Base-by-base conservation (phyloP, 2,888 invertebrate species). In the Caradrina kadenii region DNA sequence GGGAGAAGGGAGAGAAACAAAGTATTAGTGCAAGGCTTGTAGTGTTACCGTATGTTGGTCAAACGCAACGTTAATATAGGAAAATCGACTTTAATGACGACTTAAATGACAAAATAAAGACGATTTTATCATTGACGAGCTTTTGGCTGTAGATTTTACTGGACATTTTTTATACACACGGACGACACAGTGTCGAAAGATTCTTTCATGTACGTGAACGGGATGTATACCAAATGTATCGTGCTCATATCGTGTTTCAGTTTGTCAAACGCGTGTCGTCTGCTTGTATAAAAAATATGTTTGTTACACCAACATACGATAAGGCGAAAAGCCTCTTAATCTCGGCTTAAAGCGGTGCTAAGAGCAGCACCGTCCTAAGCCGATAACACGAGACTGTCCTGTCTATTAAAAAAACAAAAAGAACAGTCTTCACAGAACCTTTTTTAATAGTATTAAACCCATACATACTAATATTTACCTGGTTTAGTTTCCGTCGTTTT, bases 281-380 rank as follows among this genome's bases (percentile, higher is more conserved):
- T 49, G 49, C 10, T 17, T 45, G 45, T 45, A 45, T 45, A 45
- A 49, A 19, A 39, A 2, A 19, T 35, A 49, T 42, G 11, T 13
- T 49, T 15, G n/a, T 5, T 48, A 15, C 2, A 6, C 31, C 10
- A 75, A 10, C 15, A 53, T 56, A 76, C 69, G 69, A 76, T 76
- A 55, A 71, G 22, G 4, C 76, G 42, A 76, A n/a, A 2, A 66
- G 48, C 48, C 13, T 35, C 22, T 39, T n/a, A 45, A 15, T 15
- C 39, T 13, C 21, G 39, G 5, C 39, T n/a, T 15, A 54, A 54
- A 8, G 21, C 17, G 19, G 31, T 35, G n/a, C 5, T 26, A 3
- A 54, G 4, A 15, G 8, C 1, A 45, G 17, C 45, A 45, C 17
- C 17, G 17, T 42, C 48, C 22, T 66, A 65, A 13, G n/a, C 39